Conservation (phyloP, 2,113 vertebrate species). For the Pseudolaguvia tuberculata region DNA sequence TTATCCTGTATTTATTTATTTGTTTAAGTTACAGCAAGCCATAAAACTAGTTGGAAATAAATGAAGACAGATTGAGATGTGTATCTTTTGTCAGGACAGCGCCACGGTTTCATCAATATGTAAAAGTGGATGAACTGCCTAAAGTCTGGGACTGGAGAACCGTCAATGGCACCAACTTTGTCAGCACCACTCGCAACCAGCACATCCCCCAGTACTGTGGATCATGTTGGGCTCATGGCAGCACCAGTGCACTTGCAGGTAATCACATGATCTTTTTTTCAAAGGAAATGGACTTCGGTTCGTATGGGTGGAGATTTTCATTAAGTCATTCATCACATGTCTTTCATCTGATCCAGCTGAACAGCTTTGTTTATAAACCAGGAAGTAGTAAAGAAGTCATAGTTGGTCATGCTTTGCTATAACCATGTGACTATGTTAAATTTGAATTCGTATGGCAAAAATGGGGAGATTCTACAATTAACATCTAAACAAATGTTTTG, state of each 20-base stretch:
- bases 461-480: not conserved
- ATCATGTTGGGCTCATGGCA: conserved; percentile 95
- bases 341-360: not conserved
- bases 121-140: conserved; percentile 70
- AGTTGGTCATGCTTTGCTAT: not conserved
- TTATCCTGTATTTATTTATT: not conserved
- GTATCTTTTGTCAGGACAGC: conserved; percentile 49
- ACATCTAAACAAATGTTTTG: not conserved
- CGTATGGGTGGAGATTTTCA: not conserved
- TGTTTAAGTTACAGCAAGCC: not conserved
- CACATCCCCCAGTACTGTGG: conserved; percentile 98
- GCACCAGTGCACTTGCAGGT: conserved; percentile 94
- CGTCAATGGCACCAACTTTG: conserved; percentile 78
- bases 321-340: not conserved
- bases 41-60: too few species aligned
- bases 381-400: not conserved
- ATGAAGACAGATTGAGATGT: not conserved
- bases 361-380: not conserved
- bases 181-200: conserved; percentile 89
- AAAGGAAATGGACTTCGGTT: not conserved
- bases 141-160: conserved; percentile 89
- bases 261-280: not conserved
- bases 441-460: not conserved
- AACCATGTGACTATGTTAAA: not conserved
- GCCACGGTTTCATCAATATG: conserved; percentile 80